A percentile compares a stretch with the other conserved stretches of the same genome.
Conservation (phyloP, 2,113 vertebrate species). For the Nyctereutes procyonoides region DNA sequence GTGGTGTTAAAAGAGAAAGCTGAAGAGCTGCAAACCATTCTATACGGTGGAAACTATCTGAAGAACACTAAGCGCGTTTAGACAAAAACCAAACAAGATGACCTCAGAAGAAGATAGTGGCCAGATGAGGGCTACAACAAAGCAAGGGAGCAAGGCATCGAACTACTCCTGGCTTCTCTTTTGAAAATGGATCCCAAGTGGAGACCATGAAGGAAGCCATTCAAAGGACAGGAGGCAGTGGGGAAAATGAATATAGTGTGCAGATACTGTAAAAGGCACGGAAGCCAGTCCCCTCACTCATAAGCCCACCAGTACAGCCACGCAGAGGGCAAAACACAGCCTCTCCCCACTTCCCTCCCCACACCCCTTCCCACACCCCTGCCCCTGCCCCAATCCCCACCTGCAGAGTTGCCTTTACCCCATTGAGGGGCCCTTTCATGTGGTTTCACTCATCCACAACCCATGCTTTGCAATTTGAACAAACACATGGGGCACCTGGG, state of each 20-base stretch:
- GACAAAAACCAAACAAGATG: neutral
- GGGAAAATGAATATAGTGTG: neutral
- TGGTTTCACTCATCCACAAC: neutral
- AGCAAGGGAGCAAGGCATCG: neutral
- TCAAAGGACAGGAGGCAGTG: neutral
- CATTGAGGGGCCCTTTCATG: neutral
- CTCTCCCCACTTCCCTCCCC: neutral
- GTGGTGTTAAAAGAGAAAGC: neutral
- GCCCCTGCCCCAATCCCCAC: neutral
- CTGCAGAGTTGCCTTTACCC: neutral
- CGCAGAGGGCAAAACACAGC: neutral
- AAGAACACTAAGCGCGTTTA: neutral
- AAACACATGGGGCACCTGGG: neutral
- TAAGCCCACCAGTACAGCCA: neutral
- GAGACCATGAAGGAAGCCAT: neutral
- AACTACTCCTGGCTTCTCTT: neutral
- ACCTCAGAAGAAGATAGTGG: neutral
- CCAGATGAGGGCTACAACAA: neutral
- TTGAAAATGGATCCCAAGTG: slow-evolving; percentile 2
- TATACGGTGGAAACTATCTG: neutral
- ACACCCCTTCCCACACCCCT: no score
- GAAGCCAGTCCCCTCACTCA: neutral
- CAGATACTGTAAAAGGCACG: neutral
- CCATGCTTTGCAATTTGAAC: neutral
- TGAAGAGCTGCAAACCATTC: neutral